phyloP scores from a whole-genome alignment of 64 coral and sea anemone species.

The Porites australiensis region DNA sequence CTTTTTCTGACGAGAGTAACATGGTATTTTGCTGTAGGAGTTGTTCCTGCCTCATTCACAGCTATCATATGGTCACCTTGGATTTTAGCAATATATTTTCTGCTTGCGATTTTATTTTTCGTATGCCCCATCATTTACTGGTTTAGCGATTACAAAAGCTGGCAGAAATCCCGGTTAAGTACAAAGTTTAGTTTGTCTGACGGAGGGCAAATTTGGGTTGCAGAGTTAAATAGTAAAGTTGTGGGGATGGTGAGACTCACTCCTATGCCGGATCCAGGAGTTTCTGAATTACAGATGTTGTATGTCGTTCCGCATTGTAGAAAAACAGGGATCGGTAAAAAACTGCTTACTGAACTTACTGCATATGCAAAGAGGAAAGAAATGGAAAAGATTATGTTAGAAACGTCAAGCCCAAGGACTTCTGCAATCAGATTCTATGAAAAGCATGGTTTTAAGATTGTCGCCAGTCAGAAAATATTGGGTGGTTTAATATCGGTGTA shows the following conservation, averaged over 20 bases:
- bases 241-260: constrained; percentile 51
- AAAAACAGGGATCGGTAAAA: constrained; percentile 20
- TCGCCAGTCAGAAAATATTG: not conserved
- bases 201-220: constrained; percentile 31
- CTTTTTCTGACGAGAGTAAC: not conserved
- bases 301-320: constrained; percentile 12
- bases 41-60: not conserved
- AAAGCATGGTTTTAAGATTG: constrained; percentile 31
- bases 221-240: constrained; percentile 24
- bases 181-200: constrained; percentile 6
- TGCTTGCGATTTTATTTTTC: not conserved
- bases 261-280: constrained; percentile 2
- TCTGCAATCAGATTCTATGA: constrained; percentile 21
- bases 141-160: not conserved
- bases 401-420: not conserved
- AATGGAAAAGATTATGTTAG: not conserved
- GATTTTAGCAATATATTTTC: not conserved
- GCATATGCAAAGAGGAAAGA: constrained; percentile 1
- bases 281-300: constrained; percentile 46
- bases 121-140: not conserved
- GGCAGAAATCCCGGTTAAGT: not conserved
- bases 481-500: not conserved
- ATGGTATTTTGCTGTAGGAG: not conserved
- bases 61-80: not conserved
- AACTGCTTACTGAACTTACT: constrained; percentile 7